phyloP scores from a whole-genome alignment of 2,113 vertebrate species.

The Corynorhinus townsendii region DNA sequence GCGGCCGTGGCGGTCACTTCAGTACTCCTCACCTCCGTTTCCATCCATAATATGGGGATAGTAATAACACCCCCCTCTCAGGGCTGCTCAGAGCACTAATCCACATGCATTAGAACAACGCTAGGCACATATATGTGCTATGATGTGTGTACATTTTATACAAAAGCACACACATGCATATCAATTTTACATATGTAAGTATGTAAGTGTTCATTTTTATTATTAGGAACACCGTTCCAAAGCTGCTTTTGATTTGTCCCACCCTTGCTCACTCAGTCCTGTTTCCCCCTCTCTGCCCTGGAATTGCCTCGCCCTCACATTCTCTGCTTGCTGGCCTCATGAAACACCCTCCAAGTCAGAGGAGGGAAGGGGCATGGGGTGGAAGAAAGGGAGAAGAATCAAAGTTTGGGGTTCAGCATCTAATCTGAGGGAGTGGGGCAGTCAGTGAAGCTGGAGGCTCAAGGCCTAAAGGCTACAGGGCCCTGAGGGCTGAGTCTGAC shows the following conservation, averaged over 20 bases:
- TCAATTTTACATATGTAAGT: background rate
- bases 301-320: background rate
- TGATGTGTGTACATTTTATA: background rate
- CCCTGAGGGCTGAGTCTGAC: background rate
- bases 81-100: background rate
- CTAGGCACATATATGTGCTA: background rate
- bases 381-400: background rate
- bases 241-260: background rate
- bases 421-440: background rate
- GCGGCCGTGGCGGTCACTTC: background rate
- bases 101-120: background rate
- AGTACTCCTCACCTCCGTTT: background rate
- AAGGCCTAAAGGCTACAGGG: background rate
- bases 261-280: background rate
- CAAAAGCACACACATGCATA: background rate
- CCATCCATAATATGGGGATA: background rate
- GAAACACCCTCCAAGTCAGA: background rate
- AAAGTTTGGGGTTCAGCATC: background rate
- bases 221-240: background rate
- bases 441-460: background rate
- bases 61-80: fast-evolving
- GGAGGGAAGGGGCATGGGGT: background rate
- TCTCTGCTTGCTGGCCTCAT: background rate
- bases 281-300: background rate
- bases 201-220: background rate